These are phyloP conservation scores for Paramormyrops kingsleyae DNA, from an alignment of 2,113 vertebrate species.

Conservation along the genomic window DNA sequence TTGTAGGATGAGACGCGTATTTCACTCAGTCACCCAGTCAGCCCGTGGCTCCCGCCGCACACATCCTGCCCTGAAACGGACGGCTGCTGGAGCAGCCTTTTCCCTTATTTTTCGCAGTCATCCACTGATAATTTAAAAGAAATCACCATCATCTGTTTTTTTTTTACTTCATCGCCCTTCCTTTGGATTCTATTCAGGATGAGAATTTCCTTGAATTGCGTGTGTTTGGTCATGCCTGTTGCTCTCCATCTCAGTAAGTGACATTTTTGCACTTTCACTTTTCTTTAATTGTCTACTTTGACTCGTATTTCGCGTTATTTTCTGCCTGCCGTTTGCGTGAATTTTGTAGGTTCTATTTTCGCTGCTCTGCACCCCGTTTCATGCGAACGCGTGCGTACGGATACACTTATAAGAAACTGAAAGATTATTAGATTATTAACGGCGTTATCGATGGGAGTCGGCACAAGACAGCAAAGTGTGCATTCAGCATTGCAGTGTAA, in stretches of 20 bases:
- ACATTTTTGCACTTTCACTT: not conserved
- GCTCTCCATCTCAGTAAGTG: constrained; percentile 66
- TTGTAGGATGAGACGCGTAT: constrained; percentile 7
- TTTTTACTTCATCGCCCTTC: not conserved
- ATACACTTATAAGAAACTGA: not conserved
- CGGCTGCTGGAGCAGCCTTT: not conserved
- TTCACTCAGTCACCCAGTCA: not conserved
- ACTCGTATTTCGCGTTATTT: not conserved
- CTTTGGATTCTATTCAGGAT: constrained; percentile 43
- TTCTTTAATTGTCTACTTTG: not conserved
- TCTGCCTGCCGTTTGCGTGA: no score
- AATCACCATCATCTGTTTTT: not conserved
- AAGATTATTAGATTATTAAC: not conserved
- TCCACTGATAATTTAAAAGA: not conserved
- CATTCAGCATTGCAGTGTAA: not conserved
- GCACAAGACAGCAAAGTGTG: not conserved
- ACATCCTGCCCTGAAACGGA: not conserved
- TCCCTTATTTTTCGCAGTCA: not conserved
- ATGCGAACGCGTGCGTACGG: not conserved
- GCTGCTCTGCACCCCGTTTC: not conserved
- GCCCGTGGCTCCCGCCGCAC: not conserved
- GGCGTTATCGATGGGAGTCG: not conserved
- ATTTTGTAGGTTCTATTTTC: not conserved
- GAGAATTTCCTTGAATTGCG: constrained; percentile 49
- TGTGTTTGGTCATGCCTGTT: constrained; percentile 62